These are phyloP conservation scores for Pristis pectinata DNA, from an alignment of 2,797 vertebrate genomes.

Conservation along the genomic window DNA sequence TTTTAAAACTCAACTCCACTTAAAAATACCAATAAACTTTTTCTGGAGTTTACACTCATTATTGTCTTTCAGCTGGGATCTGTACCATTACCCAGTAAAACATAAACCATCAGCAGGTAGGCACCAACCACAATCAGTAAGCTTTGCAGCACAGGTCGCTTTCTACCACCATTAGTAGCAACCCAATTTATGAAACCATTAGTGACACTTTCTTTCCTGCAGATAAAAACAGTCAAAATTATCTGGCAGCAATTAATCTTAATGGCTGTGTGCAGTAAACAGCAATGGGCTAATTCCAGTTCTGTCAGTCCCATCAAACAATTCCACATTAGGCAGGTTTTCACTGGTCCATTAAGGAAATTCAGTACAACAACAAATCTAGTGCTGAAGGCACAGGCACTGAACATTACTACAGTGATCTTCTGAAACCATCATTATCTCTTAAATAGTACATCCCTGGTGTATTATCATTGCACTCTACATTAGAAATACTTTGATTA, in stretches of 20 bases:
- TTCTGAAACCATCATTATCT: slow-evolving; percentile 91
- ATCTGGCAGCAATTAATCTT: slow-evolving; percentile 85
- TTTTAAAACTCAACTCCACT: neutral
- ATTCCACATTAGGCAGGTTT: slow-evolving; percentile 78
- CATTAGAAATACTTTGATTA: slow-evolving; percentile 99
- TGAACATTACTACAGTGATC: slow-evolving; percentile 84
- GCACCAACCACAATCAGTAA: slow-evolving; percentile 67
- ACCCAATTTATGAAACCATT: slow-evolving; percentile 85
- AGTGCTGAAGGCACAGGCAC: slow-evolving; percentile 76
- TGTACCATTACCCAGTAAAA: neutral
- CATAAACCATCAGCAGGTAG: slow-evolving; percentile 37
- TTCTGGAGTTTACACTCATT: neutral
- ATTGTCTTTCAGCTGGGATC: slow-evolving; percentile 8
- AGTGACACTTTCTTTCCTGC: slow-evolving; percentile 75
- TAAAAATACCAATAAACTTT: slow-evolving; percentile 16
- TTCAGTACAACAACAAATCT: slow-evolving; percentile 81
- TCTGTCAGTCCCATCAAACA: slow-evolving; percentile 80
- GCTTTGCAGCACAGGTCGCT: slow-evolving; percentile 65
- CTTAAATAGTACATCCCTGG: slow-evolving; percentile 90
- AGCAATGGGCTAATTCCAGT: slow-evolving; percentile 83
- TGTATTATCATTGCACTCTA: slow-evolving; percentile 96
- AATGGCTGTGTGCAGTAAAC: slow-evolving; percentile 85
- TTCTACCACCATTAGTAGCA: slow-evolving; percentile 77
- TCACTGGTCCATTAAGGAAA: slow-evolving; percentile 78
- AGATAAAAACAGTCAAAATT: slow-evolving; percentile 83